Evolutionary conservation across 1,140 invertebrate genomes (phyloP).

Genomic region (Atta colombica): DNA sequence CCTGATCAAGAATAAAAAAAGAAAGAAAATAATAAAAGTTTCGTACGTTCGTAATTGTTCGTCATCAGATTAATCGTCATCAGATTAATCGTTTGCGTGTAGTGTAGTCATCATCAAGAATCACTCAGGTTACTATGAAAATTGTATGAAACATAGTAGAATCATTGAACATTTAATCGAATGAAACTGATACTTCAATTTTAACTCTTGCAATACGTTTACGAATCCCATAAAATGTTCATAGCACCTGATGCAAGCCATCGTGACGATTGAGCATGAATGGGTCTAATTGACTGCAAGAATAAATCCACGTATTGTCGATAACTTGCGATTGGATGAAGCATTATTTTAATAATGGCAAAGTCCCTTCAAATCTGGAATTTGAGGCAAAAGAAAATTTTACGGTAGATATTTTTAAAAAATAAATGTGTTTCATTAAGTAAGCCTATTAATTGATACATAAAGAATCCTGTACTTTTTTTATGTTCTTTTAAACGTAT

Average conservation of each 20-base stretch:
- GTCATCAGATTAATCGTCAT: slow-evolving; percentile 40
- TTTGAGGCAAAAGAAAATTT: background rate
- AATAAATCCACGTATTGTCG: slow-evolving; percentile 18
- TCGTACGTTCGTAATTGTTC: slow-evolving; percentile 51
- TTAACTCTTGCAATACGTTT: background rate
- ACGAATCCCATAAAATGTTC: slow-evolving; percentile 24
- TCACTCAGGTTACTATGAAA: background rate
- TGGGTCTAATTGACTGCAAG: slow-evolving; percentile 24
- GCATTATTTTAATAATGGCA: slow-evolving; percentile 15
- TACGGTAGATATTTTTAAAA: background rate
- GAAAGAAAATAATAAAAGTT: slow-evolving; percentile 23
- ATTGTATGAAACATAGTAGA: background rate
- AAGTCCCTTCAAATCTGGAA: background rate
- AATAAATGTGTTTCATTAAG: background rate
- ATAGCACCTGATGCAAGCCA: slow-evolving; percentile 8
- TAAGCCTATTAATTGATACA: background rate
- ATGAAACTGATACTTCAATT: background rate
- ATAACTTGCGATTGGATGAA: slow-evolving; percentile 19
- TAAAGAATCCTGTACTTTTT: background rate
- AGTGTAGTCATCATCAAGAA: slow-evolving; percentile 9
- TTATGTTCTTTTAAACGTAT: background rate
- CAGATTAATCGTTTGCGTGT: slow-evolving; percentile 47
- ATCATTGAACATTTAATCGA: background rate
- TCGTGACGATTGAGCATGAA: slow-evolving; percentile 22
- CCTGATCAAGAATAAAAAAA: slow-evolving; percentile 2